A percentile compares a stretch with the other conserved stretches of the same genome.
Evolutionary conservation across 1,140 invertebrate genomes (phyloP).

Genomic region (Aphelinus atriplicis): DNA sequence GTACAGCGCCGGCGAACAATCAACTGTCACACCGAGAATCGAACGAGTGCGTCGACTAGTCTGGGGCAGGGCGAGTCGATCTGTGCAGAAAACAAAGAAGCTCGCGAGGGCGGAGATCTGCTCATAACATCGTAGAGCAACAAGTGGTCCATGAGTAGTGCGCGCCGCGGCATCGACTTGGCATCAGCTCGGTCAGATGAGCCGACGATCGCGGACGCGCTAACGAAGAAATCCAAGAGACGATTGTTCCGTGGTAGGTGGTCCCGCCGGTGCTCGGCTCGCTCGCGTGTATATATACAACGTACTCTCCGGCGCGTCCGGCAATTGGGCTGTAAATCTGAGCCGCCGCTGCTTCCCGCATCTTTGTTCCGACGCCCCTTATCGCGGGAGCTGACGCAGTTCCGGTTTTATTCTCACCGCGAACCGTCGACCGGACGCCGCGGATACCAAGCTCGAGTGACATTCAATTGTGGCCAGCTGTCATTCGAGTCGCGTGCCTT

Average conservation of each 20-base stretch:
- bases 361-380: constrained; percentile 6
- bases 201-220: not conserved
- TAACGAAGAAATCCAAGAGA: constrained; percentile 29
- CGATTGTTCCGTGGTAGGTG: constrained; percentile 32
- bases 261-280: not conserved
- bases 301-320: not conserved
- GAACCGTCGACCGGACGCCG: too few species aligned
- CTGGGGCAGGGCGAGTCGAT: not conserved
- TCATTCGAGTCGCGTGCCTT: too few species aligned
- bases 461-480: too few species aligned
- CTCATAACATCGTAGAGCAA: not conserved
- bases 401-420: too few species aligned
- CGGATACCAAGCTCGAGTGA: too few species aligned
- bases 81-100: not conserved
- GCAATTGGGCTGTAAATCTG: constrained; percentile 30
- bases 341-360: not conserved
- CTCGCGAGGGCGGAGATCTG: not conserved
- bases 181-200: too few species aligned
- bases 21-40: not conserved
- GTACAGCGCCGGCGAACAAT: too few species aligned
- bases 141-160: not conserved
- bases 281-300: too few species aligned
- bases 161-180: not conserved
- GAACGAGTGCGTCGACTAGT: not conserved
- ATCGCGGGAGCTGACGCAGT: too few species aligned